Evolutionary conservation across 2,797 vertebrate species (phyloP).

Genomic region (Australoheros facetus): DNA sequence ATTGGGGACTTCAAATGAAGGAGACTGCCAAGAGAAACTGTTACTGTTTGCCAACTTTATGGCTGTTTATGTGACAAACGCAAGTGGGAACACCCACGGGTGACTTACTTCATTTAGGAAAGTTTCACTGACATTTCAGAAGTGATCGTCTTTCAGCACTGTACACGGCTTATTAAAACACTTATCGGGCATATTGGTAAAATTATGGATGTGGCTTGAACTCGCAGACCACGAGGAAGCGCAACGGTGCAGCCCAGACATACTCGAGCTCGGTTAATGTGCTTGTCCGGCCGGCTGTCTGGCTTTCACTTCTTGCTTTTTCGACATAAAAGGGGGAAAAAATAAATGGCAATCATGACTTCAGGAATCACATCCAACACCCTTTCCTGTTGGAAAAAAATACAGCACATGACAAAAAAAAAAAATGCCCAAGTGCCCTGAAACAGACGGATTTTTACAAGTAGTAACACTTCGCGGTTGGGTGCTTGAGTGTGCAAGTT

Average conservation of each 20-base stretch:
- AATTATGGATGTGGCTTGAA: conserved; percentile 29
- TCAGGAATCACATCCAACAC: conserved; percentile 7
- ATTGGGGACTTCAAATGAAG: conserved; percentile 27
- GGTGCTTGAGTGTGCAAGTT: neutral
- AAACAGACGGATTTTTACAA: neutral
- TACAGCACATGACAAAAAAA: neutral
- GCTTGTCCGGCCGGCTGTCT: neutral
- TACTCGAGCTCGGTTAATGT: neutral
- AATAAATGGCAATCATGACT: conserved; percentile 20
- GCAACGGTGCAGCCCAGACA: conserved; percentile 4
- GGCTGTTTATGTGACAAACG: conserved; percentile 73
- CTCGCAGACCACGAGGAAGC: neutral
- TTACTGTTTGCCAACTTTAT: conserved; percentile 42
- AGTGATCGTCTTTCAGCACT: conserved; percentile 47
- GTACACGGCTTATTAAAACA: conserved; percentile 46
- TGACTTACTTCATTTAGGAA: conserved; percentile 67
- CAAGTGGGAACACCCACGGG: conserved; percentile 61
- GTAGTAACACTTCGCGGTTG: neutral
- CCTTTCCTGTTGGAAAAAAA: neutral
- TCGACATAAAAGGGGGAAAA: neutral
- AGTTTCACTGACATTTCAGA: conserved; percentile 54
- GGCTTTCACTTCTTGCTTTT: conserved; percentile 2
- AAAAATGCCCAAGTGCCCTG: neutral
- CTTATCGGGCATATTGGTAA: conserved; percentile 41
- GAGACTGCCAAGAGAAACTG: conserved; percentile 52